phyloP scores from a whole-genome alignment of 2,113 vertebrate species.

The Nyctereutes procyonoides region DNA sequence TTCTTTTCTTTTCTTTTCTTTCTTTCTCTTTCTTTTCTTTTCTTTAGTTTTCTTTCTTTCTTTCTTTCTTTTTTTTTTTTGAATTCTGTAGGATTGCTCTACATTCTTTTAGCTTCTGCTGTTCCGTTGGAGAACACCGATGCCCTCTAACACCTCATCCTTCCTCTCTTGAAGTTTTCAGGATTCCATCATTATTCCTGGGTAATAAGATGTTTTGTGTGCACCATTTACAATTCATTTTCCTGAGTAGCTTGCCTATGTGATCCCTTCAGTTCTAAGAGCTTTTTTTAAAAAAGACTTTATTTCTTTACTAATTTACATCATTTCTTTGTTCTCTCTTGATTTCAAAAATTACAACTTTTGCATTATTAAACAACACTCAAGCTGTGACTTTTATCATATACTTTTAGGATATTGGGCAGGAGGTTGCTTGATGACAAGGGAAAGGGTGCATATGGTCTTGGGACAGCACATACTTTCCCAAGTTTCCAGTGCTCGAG shows the following conservation, averaged over 20 bases:
- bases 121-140: neutral
- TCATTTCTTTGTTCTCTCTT: neutral
- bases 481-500: rapidly evolving
- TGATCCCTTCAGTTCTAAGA: too few relatives aligned
- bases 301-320: neutral
- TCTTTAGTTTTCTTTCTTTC: too few relatives aligned
- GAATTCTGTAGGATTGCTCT: neutral
- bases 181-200: neutral
- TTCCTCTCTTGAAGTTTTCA: neutral
- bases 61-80: too few relatives aligned
- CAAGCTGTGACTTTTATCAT: neutral
- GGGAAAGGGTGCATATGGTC: rapidly evolving
- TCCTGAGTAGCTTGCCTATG: too few relatives aligned
- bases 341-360: neutral
- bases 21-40: too few relatives aligned
- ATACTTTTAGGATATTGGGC: too few relatives aligned
- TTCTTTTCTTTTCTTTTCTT: too few relatives aligned
- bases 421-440: neutral
- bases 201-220: neutral
- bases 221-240: neutral
- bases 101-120: neutral
- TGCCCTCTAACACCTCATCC: too few relatives aligned
- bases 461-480: neutral
- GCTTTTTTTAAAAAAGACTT: neutral
- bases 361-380: neutral